Evolutionary conservation across 2,888 invertebrate genomes (phyloP).

Genomic region (Oligia latruncula): DNA sequence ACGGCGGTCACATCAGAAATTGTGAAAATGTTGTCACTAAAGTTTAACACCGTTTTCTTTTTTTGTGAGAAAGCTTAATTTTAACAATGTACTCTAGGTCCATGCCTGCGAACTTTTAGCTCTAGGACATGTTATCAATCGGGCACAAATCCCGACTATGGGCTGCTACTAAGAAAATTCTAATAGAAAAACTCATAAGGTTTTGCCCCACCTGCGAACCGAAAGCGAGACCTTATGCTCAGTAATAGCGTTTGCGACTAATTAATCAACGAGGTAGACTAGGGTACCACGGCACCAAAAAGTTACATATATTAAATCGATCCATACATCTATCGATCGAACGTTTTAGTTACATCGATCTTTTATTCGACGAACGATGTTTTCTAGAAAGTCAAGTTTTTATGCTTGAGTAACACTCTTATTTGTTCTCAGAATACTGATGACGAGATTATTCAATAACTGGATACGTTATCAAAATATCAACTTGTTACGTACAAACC

Average conservation of each 20-base stretch:
- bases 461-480: slow-evolving; percentile 48
- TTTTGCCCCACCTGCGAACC: neutral
- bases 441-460: slow-evolving; percentile 39
- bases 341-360: too few species aligned
- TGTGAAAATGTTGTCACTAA: too few species aligned
- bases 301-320: too few species aligned
- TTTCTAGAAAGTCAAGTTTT: neutral
- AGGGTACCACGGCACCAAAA: neutral
- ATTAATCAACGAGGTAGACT: neutral
- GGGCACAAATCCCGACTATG: neutral
- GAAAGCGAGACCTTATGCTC: neutral
- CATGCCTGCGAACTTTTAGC: too few species aligned
- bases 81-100: too few species aligned
- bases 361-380: too few species aligned
- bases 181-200: neutral
- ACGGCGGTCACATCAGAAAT: too few species aligned
- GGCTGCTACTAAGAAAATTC: neutral
- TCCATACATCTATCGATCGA: too few species aligned
- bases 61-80: too few species aligned
- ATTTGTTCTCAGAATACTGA: neutral
- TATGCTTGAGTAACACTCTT: neutral
- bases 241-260: neutral
- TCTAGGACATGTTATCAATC: too few species aligned
- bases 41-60: too few species aligned
- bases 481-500: slow-evolving; percentile 12